A percentile compares a stretch with the other conserved stretches of the same genome.
These are phyloP conservation scores for Cranoglanis bouderius DNA, from an alignment of 2,113 vertebrate genomes.

Conservation along the genomic window DNA sequence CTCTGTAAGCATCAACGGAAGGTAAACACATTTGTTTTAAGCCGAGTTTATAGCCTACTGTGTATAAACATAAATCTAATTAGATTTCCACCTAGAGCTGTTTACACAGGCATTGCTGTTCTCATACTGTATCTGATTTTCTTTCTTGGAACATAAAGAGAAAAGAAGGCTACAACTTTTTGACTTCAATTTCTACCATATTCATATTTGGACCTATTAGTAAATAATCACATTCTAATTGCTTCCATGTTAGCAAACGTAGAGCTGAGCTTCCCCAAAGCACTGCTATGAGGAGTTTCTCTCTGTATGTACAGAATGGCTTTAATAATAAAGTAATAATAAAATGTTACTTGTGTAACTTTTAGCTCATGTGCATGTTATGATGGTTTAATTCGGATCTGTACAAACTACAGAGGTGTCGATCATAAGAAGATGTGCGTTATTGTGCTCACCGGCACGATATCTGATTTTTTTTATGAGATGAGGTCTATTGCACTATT, in stretches of 20 bases:
- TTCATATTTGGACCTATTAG: constrained; percentile 12
- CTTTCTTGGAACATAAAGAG: neutral
- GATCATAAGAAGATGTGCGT: no score
- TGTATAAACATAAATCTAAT: neutral
- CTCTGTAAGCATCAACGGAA: neutral
- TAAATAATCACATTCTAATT: neutral
- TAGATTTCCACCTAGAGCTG: neutral
- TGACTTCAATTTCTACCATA: neutral
- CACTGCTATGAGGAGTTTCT: neutral
- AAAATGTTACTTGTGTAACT: neutral
- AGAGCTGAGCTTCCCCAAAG: neutral
- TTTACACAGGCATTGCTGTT: neutral
- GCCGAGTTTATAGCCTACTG: neutral
- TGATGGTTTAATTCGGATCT: no score
- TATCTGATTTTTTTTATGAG: no score
- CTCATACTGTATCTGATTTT: constrained; percentile 6
- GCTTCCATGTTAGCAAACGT: neutral
- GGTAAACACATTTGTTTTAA: neutral
- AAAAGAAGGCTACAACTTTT: neutral
- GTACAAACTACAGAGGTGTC: no score
- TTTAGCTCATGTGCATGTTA: no score
- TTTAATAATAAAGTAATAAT: neutral
- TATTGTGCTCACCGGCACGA: no score
- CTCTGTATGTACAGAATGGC: no score
- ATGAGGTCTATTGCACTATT: no score